A percentile compares a stretch with the other conserved stretches of the same genome.
These are phyloP conservation scores for Heliconius eleuchia DNA, from an alignment of 1,140 invertebrate species.

Conservation along the genomic window DNA sequence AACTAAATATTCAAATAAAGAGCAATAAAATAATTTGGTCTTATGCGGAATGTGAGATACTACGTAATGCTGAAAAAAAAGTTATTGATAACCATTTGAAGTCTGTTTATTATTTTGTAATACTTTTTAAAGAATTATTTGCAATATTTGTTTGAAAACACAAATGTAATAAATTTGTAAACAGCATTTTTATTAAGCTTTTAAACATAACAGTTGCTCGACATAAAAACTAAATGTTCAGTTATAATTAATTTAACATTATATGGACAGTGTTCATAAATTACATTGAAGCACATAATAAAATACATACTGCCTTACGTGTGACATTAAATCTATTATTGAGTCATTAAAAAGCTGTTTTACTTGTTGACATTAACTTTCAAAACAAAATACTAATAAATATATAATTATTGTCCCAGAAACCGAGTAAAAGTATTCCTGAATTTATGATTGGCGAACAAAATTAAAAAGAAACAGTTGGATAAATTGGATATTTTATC, in stretches of 20 bases:
- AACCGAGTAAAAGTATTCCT: constrained; percentile 22
- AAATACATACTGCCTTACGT: not conserved
- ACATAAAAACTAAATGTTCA: constrained; percentile 16
- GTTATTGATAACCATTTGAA: too few species aligned
- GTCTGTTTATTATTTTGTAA: too few species aligned
- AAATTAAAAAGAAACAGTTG: constrained; percentile 27
- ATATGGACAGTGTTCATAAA: constrained; percentile 1
- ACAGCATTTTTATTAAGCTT: not conserved
- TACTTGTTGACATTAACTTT: not conserved
- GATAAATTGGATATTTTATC: constrained; percentile 26
- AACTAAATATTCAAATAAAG: too few species aligned
- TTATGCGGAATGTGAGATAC: too few species aligned
- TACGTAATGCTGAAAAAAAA: too few species aligned
- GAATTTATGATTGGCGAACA: constrained; percentile 11
- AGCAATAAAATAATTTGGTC: too few species aligned
- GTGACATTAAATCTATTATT: constrained; percentile 1
- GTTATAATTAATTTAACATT: constrained; percentile 2
- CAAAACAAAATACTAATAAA: constrained; percentile 8
- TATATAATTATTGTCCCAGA: constrained; percentile 14
- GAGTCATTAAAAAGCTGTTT: not conserved
- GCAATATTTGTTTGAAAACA: not conserved
- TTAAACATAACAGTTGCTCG: not conserved
- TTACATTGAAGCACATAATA: constrained; percentile 4
- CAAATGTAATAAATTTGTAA: not conserved
- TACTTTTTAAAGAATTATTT: not conserved